A percentile compares a stretch with the other conserved stretches of the same genome.
Conservation (phyloP, 1,140 invertebrate genomes). For the Acromyrmex heyeri region DNA sequence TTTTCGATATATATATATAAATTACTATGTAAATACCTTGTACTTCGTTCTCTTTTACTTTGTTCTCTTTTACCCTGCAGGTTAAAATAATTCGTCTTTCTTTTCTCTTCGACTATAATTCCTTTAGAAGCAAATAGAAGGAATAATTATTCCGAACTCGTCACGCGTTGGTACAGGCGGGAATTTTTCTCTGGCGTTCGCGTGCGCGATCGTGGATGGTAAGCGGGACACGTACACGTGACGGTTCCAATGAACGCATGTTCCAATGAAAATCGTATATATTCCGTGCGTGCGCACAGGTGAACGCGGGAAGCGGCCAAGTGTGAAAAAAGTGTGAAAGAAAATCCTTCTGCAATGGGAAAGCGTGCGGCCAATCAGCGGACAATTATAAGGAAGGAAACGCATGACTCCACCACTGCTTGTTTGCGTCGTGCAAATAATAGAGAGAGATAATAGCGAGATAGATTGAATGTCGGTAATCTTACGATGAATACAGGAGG, state of each 20-base stretch:
- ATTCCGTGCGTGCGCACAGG: slow-evolving; percentile 46
- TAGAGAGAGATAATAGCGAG: not conserved
- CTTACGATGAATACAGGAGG: not conserved
- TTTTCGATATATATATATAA: not conserved
- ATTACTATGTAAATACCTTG: not conserved
- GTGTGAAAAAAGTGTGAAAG: slow-evolving; percentile 25
- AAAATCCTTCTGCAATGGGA: slow-evolving; percentile 29
- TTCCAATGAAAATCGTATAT: slow-evolving; percentile 69
- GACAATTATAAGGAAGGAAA: not conserved
- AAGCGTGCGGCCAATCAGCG: not conserved
- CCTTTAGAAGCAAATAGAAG: not conserved
- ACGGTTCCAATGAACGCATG: slow-evolving; percentile 65
- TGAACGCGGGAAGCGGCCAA: slow-evolving; percentile 18
- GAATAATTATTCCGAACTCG: slow-evolving; percentile 20
- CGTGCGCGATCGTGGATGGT: slow-evolving; percentile 54
- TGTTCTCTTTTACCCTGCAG: not conserved
- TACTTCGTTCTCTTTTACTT: not conserved
- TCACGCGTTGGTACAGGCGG: slow-evolving; percentile 55
- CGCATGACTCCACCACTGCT: not conserved
- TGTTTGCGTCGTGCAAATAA: not conserved
- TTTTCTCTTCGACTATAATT: not conserved
- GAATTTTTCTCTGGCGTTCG: slow-evolving; percentile 29
- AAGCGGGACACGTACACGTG: slow-evolving; percentile 66
- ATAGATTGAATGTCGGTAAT: not conserved
- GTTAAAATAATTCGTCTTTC: not conserved